phyloP scores from a whole-genome alignment of 2,888 invertebrate species.

The Tribolium freemani region DNA sequence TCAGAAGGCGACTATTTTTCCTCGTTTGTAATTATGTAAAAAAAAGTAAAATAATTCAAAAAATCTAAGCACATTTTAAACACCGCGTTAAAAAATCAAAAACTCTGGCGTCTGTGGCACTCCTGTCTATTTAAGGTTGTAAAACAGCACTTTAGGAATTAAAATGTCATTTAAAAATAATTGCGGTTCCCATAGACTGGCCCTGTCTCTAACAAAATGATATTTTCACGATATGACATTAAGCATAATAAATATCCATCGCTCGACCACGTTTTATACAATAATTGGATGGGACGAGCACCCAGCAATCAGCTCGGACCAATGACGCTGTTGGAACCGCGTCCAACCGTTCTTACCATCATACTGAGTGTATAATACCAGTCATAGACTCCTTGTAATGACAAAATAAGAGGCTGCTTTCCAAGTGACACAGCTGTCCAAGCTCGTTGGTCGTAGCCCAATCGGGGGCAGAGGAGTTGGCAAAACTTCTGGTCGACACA shows the following conservation, averaged over 20 bases:
- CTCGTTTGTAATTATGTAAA: no score
- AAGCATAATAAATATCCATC: slow-evolving; percentile 61
- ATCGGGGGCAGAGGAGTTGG: background rate
- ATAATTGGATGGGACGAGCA: slow-evolving; percentile 64
- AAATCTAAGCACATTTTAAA: background rate
- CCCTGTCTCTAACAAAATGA: slow-evolving; percentile 60
- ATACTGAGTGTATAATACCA: slow-evolving; percentile 65
- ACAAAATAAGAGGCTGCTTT: slow-evolving; percentile 68
- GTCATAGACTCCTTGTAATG: slow-evolving; percentile 67
- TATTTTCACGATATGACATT: slow-evolving; percentile 65
- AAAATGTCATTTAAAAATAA: slow-evolving; percentile 64
- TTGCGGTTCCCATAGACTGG: slow-evolving; percentile 57
- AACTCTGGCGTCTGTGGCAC: background rate
- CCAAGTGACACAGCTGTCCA: slow-evolving; percentile 62
- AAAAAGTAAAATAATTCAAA: no score
- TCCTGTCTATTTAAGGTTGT: background rate
- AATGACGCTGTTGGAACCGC: slow-evolving; percentile 53
- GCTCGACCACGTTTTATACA: slow-evolving; percentile 64
- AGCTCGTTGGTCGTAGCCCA: background rate
- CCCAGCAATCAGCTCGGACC: slow-evolving; percentile 58
- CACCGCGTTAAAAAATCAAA: background rate
- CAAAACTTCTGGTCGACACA: slow-evolving; percentile 52
- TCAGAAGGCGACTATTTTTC: no score
- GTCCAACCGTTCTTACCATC: slow-evolving; percentile 55
- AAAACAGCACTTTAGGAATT: slow-evolving; percentile 50